Conservation (phyloP, 2,113 vertebrate species). For the Leptobrachium leishanense region DNA sequence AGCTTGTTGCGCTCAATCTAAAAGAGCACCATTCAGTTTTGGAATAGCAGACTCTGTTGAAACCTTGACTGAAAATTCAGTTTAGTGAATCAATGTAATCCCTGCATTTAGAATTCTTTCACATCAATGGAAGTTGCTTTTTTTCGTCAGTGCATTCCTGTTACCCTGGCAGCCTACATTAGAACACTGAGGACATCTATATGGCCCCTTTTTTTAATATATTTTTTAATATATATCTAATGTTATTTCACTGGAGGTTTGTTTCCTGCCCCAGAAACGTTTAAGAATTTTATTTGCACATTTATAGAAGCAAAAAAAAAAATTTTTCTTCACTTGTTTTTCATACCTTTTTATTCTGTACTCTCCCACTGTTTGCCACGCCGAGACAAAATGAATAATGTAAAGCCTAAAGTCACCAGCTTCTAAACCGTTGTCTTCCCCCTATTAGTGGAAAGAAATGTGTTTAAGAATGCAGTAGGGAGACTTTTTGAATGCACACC, state of each 20-base stretch:
- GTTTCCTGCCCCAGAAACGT: slow-evolving; percentile 64
- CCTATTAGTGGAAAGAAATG: slow-evolving; percentile 13
- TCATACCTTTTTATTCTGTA: slow-evolving; percentile 51
- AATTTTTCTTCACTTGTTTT: slow-evolving; percentile 44
- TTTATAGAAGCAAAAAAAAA: slow-evolving; percentile 62
- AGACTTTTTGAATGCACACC: slow-evolving; percentile 65
- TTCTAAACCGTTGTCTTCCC: neutral
- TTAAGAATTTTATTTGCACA: slow-evolving; percentile 49
- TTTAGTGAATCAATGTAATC: too few relatives aligned
- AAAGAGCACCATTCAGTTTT: too few relatives aligned
- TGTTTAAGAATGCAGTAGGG: slow-evolving; percentile 18
- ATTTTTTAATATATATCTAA: slow-evolving; percentile 62
- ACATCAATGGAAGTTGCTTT: neutral
- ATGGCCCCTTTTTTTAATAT: slow-evolving; percentile 53
- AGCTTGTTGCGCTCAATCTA: too few relatives aligned
- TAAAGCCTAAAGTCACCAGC: neutral
- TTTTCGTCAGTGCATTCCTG: slow-evolving; percentile 24
- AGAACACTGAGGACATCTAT: neutral
- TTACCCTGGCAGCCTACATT: neutral
- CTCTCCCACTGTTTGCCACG: slow-evolving; percentile 37
- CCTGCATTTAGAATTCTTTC: too few relatives aligned
- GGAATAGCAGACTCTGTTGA: too few relatives aligned
- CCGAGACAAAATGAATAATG: slow-evolving; percentile 7
- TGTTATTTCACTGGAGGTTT: slow-evolving; percentile 63
- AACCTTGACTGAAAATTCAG: too few relatives aligned